Conservation (phyloP, 2,888 invertebrate species). For the Cantharis nigra region DNA sequence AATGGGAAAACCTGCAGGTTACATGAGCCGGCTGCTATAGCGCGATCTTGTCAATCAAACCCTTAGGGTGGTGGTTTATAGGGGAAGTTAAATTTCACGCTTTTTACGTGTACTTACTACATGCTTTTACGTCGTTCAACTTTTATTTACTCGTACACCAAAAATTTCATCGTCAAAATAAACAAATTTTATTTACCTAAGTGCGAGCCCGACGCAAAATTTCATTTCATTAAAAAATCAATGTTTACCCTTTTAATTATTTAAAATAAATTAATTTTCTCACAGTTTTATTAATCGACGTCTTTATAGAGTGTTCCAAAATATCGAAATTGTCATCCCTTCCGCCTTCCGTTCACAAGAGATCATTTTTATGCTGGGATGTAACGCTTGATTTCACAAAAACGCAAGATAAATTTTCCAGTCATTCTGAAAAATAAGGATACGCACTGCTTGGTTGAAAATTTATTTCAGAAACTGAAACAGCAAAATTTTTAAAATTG, state of each 20-base stretch:
- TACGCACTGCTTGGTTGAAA: neutral
- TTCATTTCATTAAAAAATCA: neutral
- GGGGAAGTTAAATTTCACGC: neutral
- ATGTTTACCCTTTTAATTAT: neutral
- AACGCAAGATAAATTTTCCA: neutral
- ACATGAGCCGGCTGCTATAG: neutral
- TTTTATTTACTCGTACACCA: neutral
- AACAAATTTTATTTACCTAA: neutral
- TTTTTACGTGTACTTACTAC: neutral
- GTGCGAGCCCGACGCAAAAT: neutral
- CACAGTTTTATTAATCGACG: neutral
- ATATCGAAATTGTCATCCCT: neutral
- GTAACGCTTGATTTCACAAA: neutral
- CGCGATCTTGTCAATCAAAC: constrained; percentile 3
- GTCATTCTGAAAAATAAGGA: neutral
- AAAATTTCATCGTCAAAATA: neutral
- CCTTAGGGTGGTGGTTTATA: neutral
- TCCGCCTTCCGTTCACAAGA: neutral
- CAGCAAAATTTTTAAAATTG: neutral
- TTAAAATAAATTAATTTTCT: neutral
- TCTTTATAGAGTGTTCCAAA: neutral
- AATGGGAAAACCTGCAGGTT: constrained; percentile 11
- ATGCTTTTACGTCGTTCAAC: neutral
- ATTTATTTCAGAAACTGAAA: neutral
- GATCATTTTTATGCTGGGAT: neutral